Conservation (phyloP, 2,113 vertebrate genomes). For the Elephas maximus region DNA sequence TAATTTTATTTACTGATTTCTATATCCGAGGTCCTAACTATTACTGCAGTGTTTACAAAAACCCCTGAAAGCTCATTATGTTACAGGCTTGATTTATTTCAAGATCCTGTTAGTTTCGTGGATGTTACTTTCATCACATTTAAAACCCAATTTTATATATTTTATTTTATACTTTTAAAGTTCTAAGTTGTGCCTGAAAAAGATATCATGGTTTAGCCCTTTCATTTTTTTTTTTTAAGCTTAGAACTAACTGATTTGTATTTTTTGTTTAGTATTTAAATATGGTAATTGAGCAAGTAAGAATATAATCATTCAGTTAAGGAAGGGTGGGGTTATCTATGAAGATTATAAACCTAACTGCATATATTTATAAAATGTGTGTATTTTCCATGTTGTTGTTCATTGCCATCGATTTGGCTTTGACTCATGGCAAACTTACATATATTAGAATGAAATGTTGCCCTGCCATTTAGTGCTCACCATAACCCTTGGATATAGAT, state of each 20-base stretch:
- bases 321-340: neutral
- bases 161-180: conserved; percentile 70
- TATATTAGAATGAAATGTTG: too few species aligned
- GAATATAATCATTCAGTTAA: conserved; percentile 17
- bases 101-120: conserved; percentile 25
- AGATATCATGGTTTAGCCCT: conserved; percentile 41
- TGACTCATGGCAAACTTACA: too few species aligned
- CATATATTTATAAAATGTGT: neutral
- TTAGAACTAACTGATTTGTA: conserved; percentile 73
- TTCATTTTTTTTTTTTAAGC: neutral
- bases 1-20: conserved; percentile 70
- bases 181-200: conserved; percentile 7
- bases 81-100: conserved; percentile 57
- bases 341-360: neutral
- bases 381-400: neutral
- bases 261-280: conserved; percentile 75
- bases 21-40: conserved; percentile 67
- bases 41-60: conserved; percentile 69
- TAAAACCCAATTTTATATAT: neutral
- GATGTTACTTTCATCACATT: conserved; percentile 48
- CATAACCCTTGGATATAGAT: neutral
- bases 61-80: conserved; percentile 41
- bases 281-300: conserved; percentile 58
- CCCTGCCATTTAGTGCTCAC: neutral
- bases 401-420: too few species aligned